Conservation (phyloP, 2,888 invertebrate genomes). For the Sepioteuthis lessoniana region DNA sequence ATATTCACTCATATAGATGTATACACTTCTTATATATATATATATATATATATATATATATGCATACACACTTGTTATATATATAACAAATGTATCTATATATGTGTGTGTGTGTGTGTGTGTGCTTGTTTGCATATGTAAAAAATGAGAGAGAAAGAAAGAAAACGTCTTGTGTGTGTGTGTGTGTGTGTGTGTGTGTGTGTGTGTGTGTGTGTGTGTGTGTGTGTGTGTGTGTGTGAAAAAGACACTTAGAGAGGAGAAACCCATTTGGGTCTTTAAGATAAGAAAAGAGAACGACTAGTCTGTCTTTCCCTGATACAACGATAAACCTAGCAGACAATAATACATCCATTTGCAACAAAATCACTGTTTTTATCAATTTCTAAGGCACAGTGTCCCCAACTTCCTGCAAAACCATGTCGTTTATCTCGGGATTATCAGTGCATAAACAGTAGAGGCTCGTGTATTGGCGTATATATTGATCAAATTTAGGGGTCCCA, state of each 20-base stretch:
- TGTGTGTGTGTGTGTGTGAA: too few species aligned
- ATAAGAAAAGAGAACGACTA: not conserved
- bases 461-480: conserved; percentile 33
- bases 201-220: too few species aligned
- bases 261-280: conserved; percentile 33
- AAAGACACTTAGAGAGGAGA: too few species aligned
- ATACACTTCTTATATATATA: too few species aligned
- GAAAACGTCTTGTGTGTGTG: not conserved
- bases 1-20: too few species aligned
- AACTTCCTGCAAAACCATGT: conserved; percentile 9
- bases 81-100: not conserved
- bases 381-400: conserved; percentile 10
- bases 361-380: conserved; percentile 33
- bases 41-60: not conserved
- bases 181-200: not conserved
- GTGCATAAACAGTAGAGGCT: not conserved
- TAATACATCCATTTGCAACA: not conserved
- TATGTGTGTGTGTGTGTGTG: not conserved
- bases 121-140: not conserved
- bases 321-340: not conserved
- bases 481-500: not conserved
- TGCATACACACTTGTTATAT: too few species aligned
- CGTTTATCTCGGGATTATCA: not conserved
- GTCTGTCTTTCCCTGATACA: not conserved
- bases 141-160: not conserved